Evolutionary conservation across 2,113 vertebrate genomes (phyloP), one percentile per base, ranked within the genome.

Genomic region (Pteronura brasiliensis): DNA sequence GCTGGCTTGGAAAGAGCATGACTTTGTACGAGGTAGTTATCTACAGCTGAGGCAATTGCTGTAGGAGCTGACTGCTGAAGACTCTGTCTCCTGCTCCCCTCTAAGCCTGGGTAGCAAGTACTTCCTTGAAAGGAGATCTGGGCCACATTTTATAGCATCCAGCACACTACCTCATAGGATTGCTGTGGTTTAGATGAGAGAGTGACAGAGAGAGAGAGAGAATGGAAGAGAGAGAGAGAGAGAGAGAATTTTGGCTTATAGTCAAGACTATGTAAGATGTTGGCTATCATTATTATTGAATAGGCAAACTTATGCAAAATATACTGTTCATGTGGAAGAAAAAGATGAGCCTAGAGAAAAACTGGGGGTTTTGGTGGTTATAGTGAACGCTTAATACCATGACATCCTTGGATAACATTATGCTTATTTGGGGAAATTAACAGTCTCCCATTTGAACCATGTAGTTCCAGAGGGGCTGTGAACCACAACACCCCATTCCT

Each of bases 401-500:
- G 49, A 47, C 14, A 71, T n/a, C 0, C 4, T 80, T 49, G 20
- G 13, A 57, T 15, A 90, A 21, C 4, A 55, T 76, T 44, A 7
- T 15, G 18, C 11, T 86, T 77, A 39, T 18, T 71, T 67, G 65
- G 20, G 23, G 25, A 3, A 92, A 89, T 8, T 29, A 13, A 20
- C 39, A 27, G 14, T 77, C 42, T 72, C 7, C 17, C 21, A 52
- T 74, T 84, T 17, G 29, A 92, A 23, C 6, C 6, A 3, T 42
- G 2, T 55, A 47, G 6, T 74, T 76, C 34, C 14, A 21, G n/a
- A 76, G 36, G 36, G 49, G 11, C 21, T 79, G 49, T 31, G 7
- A 71, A 3, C 4, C 47, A 6, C 76, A 10, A 55, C 0, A 47
- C 27, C 3, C 17, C 57, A 42, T 1, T 12, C 6, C 9, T 36